These are phyloP conservation scores for Myrmecophaga tridactyla DNA, from an alignment of 2,113 vertebrate species.

Conservation along the genomic window DNA sequence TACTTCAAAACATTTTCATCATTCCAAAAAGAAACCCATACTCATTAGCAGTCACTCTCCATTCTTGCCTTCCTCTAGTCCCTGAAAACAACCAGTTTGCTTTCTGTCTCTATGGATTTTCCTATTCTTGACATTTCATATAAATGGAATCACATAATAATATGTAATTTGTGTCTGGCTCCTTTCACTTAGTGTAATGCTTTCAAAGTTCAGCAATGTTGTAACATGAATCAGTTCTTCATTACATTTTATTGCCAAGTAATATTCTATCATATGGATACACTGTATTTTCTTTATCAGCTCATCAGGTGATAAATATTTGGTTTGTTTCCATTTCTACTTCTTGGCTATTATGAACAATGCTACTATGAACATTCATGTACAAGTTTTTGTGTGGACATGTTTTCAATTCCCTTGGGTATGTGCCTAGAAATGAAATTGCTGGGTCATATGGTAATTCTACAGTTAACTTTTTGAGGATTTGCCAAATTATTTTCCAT, in stretches of 20 bases:
- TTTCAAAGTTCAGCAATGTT: neutral
- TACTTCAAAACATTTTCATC: neutral
- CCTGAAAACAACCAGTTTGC: neutral
- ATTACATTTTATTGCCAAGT: neutral
- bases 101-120: neutral
- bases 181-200: neutral
- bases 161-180: neutral
- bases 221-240: neutral
- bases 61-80: neutral
- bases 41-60: neutral
- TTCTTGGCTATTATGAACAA: neutral
- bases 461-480: neutral
- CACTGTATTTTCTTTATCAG: neutral
- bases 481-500: neutral
- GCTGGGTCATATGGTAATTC: neutral
- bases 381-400: neutral
- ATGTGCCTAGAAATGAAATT: neutral
- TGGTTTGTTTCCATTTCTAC: neutral
- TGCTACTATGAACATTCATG: neutral
- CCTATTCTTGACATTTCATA: neutral
- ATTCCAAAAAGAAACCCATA: neutral
- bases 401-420: neutral
- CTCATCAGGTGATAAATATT: neutral
- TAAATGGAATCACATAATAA: neutral
- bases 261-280: neutral